Evolutionary conservation across 2,888 invertebrate species (phyloP), one percentile per base, ranked within the genome.

Genomic region (Cephus pygmeus): DNA sequence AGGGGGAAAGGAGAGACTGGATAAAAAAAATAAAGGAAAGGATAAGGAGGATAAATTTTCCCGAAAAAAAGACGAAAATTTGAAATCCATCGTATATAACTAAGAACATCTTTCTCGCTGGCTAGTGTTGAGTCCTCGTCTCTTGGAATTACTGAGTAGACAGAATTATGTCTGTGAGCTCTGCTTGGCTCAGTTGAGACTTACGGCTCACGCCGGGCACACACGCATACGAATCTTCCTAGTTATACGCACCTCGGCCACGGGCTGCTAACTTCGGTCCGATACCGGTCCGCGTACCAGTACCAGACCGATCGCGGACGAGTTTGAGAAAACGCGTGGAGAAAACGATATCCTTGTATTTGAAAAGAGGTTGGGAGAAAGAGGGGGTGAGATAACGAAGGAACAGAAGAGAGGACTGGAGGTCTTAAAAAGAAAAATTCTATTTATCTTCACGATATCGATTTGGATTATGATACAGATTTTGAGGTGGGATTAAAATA

Each of bases 91-190:
- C 79, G 78, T 78, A 79, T 79, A 81, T 83, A 81, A 69, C 79
- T 81, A 79, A 80, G 82, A 79, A 81, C 79, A 76, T 76, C 78
- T 79, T 78, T 33, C 69, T 76, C 68, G 36, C 73, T 75, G 15
- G 74, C 74, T 34, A 74, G 75, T 71, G 76, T 56, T 56, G 34
- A 69, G 76, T 33, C 75, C 76, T 69, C 68, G 76, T 79, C 76
- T 86, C 87, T 88, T 88, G 89, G 90, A 90, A 90, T 91, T 88
- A 91, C 90, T 88, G 90, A 90, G 90, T 90, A 90, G 91, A 90
- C 90, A 88, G 90, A 91, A 91, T 91, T 90, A 91, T 90, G 90
- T 88, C 88, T 87, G 88, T 88, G 88, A 88, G 90, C 88, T 86
- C 88, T 85, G 87, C 87, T 84, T 87, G 86, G 86, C 89, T 91